Base-by-base conservation (phyloP, 2,797 vertebrate species). In the Darevskia nairensis region DNA sequence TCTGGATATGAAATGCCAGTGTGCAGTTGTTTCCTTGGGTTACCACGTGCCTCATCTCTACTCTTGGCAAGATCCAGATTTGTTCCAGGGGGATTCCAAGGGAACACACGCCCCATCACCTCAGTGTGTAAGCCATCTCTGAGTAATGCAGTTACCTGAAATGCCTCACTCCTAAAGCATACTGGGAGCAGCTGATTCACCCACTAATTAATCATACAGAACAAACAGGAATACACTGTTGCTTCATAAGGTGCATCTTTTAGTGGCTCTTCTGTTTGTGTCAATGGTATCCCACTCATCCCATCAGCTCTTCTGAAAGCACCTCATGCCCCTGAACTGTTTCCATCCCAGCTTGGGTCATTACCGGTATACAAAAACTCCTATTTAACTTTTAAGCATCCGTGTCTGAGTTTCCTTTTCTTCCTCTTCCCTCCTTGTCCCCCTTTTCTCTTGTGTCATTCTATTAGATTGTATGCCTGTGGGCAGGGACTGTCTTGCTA, bases 191-290 rank as follows among this genome's bases (percentile, higher is more conserved):
- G 85, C 87, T 23, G 79, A 85, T 89, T 89, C 82, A 80, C 84
- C 88, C 0, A 13, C 93, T 93, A 71, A 92, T 94, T 94, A 90
- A 78, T n/a, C 90, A 55, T 59, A 25, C 3, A 41, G 66, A 87
- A 87, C 35, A 66, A 91, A 76, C 84, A 69, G 27, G 27, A 72
- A 77, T 68, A 83, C 82, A 1, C 89, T 91, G 91, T 92, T 93
- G 85, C 87, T 82, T 93, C 91, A 92, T 89, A 92, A 80, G 32
- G 3, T 27, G 84, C 32, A 35, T 82, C 71, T 93, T 80, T 90
- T 46, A 85, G 64, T 89, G 71, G 50, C 80, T 71, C 0, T 90
- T 87, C 39, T 87, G 78, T 91, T 89, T 86, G 5, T 88, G 84
- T 77, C 21, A 88, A 82, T 85, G 78, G 80, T 88, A 44, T 90